A percentile compares a stretch with the other conserved stretches of the same genome.
Conservation (phyloP, 2,888 invertebrate genomes). For the Cistogaster globosa region DNA sequence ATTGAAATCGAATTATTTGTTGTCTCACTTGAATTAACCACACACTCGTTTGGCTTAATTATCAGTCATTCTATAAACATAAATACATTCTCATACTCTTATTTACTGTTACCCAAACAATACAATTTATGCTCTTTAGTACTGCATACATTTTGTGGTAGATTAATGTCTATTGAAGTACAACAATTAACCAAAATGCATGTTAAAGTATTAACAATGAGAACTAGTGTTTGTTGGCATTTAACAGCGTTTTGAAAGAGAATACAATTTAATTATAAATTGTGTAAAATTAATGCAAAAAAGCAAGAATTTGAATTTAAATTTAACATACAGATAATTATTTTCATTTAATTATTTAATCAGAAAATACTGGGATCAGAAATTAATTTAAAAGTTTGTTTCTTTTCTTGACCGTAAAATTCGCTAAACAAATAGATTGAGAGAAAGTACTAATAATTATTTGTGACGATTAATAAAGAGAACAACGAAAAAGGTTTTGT, state of each 20-base stretch:
- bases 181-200: slow-evolving; percentile 14
- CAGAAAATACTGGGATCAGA: no score
- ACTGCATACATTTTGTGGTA: slow-evolving; percentile 44
- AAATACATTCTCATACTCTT: background rate
- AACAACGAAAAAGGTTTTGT: no score
- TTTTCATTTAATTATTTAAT: no score
- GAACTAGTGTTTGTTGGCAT: background rate
- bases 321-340: no score
- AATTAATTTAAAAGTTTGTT: no score
- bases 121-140: slow-evolving; percentile 34
- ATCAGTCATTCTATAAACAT: slow-evolving; percentile 72
- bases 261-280: background rate
- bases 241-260: background rate
- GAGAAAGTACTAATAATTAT: no score
- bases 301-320: no score
- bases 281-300: no score
- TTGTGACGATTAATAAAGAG: no score
- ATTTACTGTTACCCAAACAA: background rate
- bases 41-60: slow-evolving; percentile 76
- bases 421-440: no score
- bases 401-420: no score
- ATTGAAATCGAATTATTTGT: slow-evolving; percentile 82
- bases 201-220: background rate
- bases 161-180: slow-evolving; percentile 43
- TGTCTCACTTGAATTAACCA: slow-evolving; percentile 79